These are phyloP conservation scores for Drosophila paramelanica DNA, from an alignment of 2,888 invertebrate genomes.

Conservation along the genomic window DNA sequence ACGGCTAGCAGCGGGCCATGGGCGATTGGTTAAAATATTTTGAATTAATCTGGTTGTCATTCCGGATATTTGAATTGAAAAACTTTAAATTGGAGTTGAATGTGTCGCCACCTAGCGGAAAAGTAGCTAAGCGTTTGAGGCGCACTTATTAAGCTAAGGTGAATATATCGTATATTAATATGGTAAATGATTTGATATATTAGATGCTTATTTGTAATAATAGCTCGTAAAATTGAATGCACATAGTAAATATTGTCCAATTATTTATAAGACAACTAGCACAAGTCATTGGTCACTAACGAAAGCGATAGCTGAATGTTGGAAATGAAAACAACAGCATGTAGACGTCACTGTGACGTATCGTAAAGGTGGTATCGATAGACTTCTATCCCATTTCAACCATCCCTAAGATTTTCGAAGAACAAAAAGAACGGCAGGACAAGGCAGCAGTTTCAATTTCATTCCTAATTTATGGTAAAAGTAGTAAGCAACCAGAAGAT, in stretches of 20 bases:
- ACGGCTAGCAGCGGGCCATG: constrained; percentile 75
- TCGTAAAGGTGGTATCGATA: constrained; percentile 17
- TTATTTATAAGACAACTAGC: not conserved
- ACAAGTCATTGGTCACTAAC: not conserved
- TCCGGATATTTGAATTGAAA: not conserved
- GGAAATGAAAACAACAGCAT: not conserved
- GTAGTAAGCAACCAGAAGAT: constrained; percentile 72
- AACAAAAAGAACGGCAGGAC: constrained; percentile 68
- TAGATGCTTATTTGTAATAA: no score
- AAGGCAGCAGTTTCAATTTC: constrained; percentile 68
- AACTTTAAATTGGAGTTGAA: not conserved
- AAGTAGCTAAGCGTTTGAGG: not conserved
- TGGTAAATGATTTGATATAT: not conserved
- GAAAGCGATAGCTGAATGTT: not conserved
- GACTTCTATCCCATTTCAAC: constrained; percentile 5
- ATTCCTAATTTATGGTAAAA: constrained; percentile 70
- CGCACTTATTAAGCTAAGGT: not conserved
- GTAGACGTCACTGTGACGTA: not conserved
- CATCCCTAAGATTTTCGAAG: constrained; percentile 61
- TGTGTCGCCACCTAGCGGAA: constrained; percentile 6
- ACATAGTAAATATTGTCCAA: no score
- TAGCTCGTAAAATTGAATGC: not conserved
- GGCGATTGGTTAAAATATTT: not conserved
- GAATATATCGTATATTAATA: not conserved
- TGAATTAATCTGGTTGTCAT: constrained; percentile 17